These are phyloP conservation scores for Xerus rutilus DNA, from an alignment of 2,797 vertebrate genomes.

Conservation along the genomic window DNA sequence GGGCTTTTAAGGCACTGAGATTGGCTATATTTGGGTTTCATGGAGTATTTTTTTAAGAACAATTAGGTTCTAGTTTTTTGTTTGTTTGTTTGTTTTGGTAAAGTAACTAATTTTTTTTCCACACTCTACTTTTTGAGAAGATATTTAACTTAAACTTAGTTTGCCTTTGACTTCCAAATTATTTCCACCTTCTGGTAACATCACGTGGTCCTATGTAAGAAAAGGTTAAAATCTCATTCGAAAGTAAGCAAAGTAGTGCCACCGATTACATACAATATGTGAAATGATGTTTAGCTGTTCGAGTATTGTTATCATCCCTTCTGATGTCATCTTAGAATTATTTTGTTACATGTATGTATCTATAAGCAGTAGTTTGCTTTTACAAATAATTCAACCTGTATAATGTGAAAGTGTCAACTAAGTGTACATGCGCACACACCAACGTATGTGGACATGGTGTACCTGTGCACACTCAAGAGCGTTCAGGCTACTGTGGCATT, in stretches of 20 bases:
- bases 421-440: neutral
- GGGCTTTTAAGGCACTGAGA: neutral
- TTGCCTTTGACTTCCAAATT: neutral
- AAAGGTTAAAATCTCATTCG: neutral
- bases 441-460: too few species aligned
- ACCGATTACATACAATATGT: neutral
- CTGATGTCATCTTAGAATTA: neutral
- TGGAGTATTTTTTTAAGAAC: neutral
- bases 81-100: too few species aligned
- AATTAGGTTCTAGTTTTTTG: neutral
- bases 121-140: neutral
- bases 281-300: neutral
- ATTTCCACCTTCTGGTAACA: neutral
- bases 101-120: neutral
- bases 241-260: neutral
- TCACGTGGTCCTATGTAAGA: neutral
- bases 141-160: neutral
- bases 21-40: neutral
- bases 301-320: neutral
- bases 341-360: neutral
- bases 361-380: neutral
- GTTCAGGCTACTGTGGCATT: too few species aligned
- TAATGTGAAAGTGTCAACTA: neutral
- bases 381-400: neutral
- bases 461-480: too few species aligned